phyloP scores from a whole-genome alignment of 1,140 invertebrate genomes.

The Cydia strobilella region DNA sequence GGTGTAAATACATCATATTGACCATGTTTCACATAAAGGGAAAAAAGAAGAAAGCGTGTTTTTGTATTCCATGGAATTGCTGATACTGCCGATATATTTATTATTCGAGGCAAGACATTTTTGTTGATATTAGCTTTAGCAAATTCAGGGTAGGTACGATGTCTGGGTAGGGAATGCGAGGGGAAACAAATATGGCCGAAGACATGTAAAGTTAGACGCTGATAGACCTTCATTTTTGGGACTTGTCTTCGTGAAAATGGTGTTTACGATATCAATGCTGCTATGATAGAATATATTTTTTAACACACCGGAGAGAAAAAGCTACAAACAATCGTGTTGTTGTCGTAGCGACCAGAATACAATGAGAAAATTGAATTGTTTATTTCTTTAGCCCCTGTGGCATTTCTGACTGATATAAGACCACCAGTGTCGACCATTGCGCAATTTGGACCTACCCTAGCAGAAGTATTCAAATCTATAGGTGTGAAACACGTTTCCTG shows the following conservation, averaged over 20 bases:
- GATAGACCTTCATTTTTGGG: slow-evolving; percentile 76
- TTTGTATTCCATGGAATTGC: slow-evolving; percentile 87
- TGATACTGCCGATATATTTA: slow-evolving; percentile 83
- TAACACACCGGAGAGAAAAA: slow-evolving; percentile 66
- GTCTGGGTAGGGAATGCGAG: slow-evolving; percentile 87
- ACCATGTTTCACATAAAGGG: slow-evolving; percentile 83
- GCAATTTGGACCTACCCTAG: not conserved
- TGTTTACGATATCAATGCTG: slow-evolving; percentile 81
- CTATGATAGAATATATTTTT: slow-evolving; percentile 82
- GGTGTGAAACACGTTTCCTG: not conserved
- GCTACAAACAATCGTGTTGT: slow-evolving; percentile 59
- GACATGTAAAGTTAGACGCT: slow-evolving; percentile 77
- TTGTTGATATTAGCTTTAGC: slow-evolving; percentile 68
- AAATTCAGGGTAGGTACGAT: slow-evolving; percentile 82
- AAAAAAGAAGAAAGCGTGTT: slow-evolving; percentile 62
- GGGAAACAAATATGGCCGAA: slow-evolving; percentile 56
- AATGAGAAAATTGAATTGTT: slow-evolving; percentile 22
- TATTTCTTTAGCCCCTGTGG: slow-evolving; percentile 5
- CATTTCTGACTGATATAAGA: not conserved
- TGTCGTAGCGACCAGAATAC: not conserved
- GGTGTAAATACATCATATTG: slow-evolving; percentile 79
- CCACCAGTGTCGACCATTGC: slow-evolving; percentile 10
- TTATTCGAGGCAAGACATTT: slow-evolving; percentile 79
- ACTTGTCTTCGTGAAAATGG: slow-evolving; percentile 82
- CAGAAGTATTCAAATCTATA: not conserved